Evolutionary conservation across 2,888 invertebrate genomes (phyloP).

Genomic region (Seira musarum): DNA sequence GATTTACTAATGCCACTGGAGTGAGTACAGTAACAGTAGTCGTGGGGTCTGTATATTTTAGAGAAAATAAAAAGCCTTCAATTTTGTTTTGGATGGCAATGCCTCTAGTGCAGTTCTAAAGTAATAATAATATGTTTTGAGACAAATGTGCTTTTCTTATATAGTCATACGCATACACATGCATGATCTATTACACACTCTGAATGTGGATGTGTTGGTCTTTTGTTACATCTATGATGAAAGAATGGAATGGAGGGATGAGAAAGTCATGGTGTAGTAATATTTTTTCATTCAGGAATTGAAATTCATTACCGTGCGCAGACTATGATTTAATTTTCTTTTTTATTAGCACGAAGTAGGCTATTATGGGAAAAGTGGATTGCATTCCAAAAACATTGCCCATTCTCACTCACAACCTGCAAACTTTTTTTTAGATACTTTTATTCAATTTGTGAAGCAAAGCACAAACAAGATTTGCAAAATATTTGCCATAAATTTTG

Average conservation of each 20-base stretch:
- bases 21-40: neutral
- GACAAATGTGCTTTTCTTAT: neutral
- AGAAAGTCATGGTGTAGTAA: neutral
- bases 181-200: slow-evolving; percentile 40
- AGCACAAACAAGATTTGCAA: too few relatives aligned
- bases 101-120: neutral
- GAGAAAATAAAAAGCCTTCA: neutral
- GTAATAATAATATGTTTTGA: neutral
- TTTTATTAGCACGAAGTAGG: slow-evolving; percentile 11
- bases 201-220: neutral
- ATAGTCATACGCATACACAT: neutral
- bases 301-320: slow-evolving; percentile 35
- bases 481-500: too few relatives aligned
- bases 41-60: neutral
- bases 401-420: too few relatives aligned
- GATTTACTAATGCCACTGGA: slow-evolving; percentile 44
- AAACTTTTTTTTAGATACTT: too few relatives aligned
- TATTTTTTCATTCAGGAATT: slow-evolving; percentile 23
- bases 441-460: too few relatives aligned
- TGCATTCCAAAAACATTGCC: too few relatives aligned
- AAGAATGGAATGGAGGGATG: neutral
- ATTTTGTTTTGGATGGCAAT: neutral
- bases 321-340: slow-evolving; percentile 34
- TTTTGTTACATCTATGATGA: neutral
- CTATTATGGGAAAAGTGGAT: too few relatives aligned